Conservation (phyloP, 1,140 invertebrate species). For the Papilio glaucus region DNA sequence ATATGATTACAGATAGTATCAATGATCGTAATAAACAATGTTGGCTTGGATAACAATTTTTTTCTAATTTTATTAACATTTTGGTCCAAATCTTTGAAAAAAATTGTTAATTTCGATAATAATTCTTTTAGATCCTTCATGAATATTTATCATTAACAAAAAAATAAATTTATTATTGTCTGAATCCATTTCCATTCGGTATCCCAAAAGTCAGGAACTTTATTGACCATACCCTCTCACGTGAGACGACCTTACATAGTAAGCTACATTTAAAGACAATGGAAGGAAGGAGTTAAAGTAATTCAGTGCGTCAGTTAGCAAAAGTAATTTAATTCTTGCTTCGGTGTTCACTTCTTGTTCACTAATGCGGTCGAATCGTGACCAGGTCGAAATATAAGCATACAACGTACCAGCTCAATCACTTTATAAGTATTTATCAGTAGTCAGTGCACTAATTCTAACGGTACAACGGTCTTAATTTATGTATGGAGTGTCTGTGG, state of each 20-base stretch:
- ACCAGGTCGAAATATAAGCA: constrained; percentile 60
- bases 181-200: background rate
- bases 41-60: too few species aligned
- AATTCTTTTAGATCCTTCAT: background rate
- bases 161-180: background rate
- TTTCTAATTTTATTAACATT: too few species aligned
- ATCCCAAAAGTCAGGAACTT: constrained; percentile 21
- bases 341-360: constrained; percentile 52
- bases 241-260: background rate
- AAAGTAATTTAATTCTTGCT: constrained; percentile 41
- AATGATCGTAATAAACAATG: too few species aligned
- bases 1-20: too few species aligned
- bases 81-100: too few species aligned
- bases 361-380: constrained; percentile 63
- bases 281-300: constrained; percentile 24
- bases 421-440: constrained; percentile 60
- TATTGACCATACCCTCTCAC: background rate
- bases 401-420: constrained; percentile 44
- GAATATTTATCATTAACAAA: background rate
- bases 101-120: too few species aligned
- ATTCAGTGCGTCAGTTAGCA: constrained; percentile 36
- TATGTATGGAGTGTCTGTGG: constrained; percentile 48
- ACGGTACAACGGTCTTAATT: constrained; percentile 67
- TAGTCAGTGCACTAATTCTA: constrained; percentile 59
- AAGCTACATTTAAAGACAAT: constrained; percentile 9